Evolutionary conservation across 2,113 vertebrate species (phyloP).

Genomic region (Craseonycteris thonglongyai): DNA sequence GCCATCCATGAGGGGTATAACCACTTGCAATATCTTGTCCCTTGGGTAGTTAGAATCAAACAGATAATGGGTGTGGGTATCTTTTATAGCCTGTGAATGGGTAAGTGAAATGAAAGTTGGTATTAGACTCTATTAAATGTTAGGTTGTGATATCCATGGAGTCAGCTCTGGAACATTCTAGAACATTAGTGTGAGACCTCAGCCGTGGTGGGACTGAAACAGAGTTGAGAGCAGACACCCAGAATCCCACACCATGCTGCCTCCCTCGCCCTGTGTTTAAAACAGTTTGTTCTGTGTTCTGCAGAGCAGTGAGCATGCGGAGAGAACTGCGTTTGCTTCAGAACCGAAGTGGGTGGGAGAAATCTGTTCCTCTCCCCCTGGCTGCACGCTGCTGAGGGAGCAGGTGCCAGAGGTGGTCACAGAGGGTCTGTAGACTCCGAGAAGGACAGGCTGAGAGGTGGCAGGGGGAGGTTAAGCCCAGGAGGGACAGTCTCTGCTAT

Average conservation of each 20-base stretch:
- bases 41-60: neutral
- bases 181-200: neutral
- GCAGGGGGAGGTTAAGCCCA: neutral
- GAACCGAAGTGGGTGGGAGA: conserved; percentile 57
- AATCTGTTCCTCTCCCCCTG: conserved; percentile 56
- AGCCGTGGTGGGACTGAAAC: neutral
- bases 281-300: conserved; percentile 63
- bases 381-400: conserved; percentile 3
- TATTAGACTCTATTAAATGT: neutral
- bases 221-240: neutral
- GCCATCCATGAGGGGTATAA: neutral
- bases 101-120: neutral
- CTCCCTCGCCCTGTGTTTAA: conserved; percentile 41
- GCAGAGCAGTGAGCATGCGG: neutral
- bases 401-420: conserved; percentile 11
- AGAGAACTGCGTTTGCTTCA: conserved; percentile 7
- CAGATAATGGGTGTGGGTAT: neutral
- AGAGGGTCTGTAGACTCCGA: neutral
- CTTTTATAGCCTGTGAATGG: neutral
- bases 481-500: neutral
- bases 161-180: neutral
- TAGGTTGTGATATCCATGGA: neutral
- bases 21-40: neutral
- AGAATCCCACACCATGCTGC: neutral
- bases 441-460: neutral